A percentile compares a stretch with the other conserved stretches of the same genome.
phyloP scores from a whole-genome alignment of 2,888 invertebrate genomes.

The Andrena flavipes region DNA sequence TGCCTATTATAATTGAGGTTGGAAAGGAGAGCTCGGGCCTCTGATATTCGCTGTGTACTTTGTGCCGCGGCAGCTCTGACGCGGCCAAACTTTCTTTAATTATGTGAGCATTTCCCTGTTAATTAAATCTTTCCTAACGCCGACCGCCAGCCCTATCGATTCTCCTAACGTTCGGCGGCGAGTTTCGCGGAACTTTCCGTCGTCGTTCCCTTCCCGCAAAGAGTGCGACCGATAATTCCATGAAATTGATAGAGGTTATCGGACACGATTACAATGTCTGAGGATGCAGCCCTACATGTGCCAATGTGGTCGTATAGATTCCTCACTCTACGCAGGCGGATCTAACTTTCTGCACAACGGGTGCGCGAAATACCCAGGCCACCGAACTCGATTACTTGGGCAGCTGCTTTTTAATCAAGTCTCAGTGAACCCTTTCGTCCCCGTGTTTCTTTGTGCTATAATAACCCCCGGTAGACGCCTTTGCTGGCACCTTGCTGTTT shows the following conservation, averaged over 20 bases:
- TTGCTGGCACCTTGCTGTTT: background rate
- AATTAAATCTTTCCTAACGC: slow-evolving; percentile 22
- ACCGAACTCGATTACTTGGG: background rate
- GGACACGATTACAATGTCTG: slow-evolving; percentile 75
- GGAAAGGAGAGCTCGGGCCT: background rate
- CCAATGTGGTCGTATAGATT: slow-evolving; percentile 61
- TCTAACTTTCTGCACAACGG: slow-evolving; percentile 24
- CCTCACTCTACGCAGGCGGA: slow-evolving; percentile 22
- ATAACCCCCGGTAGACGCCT: no score
- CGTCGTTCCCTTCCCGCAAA: background rate
- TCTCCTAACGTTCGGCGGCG: background rate
- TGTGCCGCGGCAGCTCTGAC: background rate
- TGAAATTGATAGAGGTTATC: slow-evolving; percentile 42
- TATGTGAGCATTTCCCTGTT: slow-evolving; percentile 2
- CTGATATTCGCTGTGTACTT: background rate
- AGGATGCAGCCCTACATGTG: slow-evolving; percentile 70
- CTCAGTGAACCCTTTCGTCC: background rate
- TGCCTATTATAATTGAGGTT: slow-evolving; percentile 27
- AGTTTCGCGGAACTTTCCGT: background rate
- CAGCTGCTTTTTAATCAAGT: background rate
- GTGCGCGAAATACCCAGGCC: slow-evolving; percentile 14
- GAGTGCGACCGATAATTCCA: background rate
- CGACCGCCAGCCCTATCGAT: background rate
- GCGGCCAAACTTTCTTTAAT: background rate
- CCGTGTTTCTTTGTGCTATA: background rate